Base-by-base conservation (phyloP, 2,888 invertebrate species). In the Strigamia crassipes region DNA sequence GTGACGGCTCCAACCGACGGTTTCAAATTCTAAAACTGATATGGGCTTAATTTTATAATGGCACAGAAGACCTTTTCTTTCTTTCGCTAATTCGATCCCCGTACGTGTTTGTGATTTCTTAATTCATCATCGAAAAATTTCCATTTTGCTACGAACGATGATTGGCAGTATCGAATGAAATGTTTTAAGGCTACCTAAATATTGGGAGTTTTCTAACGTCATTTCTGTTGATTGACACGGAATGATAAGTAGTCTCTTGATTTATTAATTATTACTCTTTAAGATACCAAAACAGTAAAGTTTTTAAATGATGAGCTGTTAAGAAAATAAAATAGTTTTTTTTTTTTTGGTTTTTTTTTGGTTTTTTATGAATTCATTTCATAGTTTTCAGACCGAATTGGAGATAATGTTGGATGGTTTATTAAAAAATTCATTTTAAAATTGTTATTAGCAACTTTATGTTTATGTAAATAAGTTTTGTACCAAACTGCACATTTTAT, bases 1-100 rank as follows among this genome's bases (percentile, higher is more conserved):
- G 90, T 93, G 85, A 92, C 91, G 87, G 92, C 93, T 87, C 93
- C 94, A 83, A 92, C 91, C 86, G 94, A 94, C 86, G 93, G 92
- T 85, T 95, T 94, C 90, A 93, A 94, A 89, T 95, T 96, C 91
- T 95, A 92, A 91, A 56, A 34, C n/a, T 8, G 21, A 61, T 23
- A 18, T 18, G 42, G 42, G 42, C 10, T 10, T 42, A 2, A 42
- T 61, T 61, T 61, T 61, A 61, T 8, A 18, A n/a, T 21, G 61
- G 61, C 18, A 61, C 18, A n/a, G 61, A 61, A 61, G 21, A 61
- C 61, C 61, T 61, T 61, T 61, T 21, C n/a, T 18, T 18, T 61
- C n/a, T 18, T 61, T 61, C 61, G 61, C 21, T 61, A 21, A 21
- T 61, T 61, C 61, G 61, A 61, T 42, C 42, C 34, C 42, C 42